Evolutionary conservation across 2,888 invertebrate species (phyloP).

Genomic region (Pseudolycoriella hygida): DNA sequence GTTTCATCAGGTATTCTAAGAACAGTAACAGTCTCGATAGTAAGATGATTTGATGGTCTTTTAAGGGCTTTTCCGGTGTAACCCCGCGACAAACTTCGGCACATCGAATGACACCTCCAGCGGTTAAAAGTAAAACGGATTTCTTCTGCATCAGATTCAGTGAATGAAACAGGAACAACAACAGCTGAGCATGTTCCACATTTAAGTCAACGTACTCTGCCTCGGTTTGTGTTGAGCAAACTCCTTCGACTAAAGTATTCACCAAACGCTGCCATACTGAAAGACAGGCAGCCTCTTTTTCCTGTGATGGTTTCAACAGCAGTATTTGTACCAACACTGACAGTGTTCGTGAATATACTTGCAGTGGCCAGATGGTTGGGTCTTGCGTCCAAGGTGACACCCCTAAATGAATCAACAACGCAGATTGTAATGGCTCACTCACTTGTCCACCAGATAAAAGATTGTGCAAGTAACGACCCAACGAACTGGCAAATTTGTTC

Average conservation of each 20-base stretch:
- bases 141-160: slow-evolving; percentile 94
- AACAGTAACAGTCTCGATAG: slow-evolving; percentile 69
- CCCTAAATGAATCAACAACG: slow-evolving; percentile 51
- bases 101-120: slow-evolving; percentile 53
- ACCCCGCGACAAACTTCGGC: slow-evolving; percentile 40
- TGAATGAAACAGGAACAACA: slow-evolving; percentile 87
- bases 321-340: slow-evolving; percentile 75
- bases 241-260: slow-evolving; percentile 74
- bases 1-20: slow-evolving; percentile 87
- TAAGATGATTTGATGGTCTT: slow-evolving; percentile 55
- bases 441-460: slow-evolving; percentile 54
- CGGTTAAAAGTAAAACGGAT: slow-evolving; percentile 67
- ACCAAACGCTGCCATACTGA: slow-evolving; percentile 84
- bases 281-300: slow-evolving; percentile 77
- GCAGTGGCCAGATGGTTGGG: slow-evolving; percentile 54
- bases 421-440: slow-evolving; percentile 48
- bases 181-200: slow-evolving; percentile 85
- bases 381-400: slow-evolving; percentile 55
- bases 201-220: slow-evolving; percentile 55
- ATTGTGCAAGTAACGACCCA: slow-evolving; percentile 36
- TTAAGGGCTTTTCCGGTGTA: slow-evolving; percentile 22
- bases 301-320: slow-evolving; percentile 59
- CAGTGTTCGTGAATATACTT: slow-evolving; percentile 58
- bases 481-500: slow-evolving; percentile 27
- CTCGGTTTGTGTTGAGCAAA: slow-evolving; percentile 25